phyloP scores from a whole-genome alignment of 92 coral and sea anemone genomes.

The Anthopleura xanthogrammica region DNA sequence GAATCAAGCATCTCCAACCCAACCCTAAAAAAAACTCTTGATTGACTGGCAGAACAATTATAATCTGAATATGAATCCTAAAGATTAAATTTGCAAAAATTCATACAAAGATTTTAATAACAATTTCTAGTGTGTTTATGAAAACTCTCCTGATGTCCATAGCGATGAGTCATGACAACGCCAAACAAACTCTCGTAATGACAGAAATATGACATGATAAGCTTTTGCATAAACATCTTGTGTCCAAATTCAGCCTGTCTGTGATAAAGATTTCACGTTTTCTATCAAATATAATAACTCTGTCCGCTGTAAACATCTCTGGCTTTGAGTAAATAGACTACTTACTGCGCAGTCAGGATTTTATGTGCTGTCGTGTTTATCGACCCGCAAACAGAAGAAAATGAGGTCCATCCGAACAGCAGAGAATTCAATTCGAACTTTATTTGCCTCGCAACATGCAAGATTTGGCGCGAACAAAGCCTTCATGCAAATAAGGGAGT shows the following conservation, averaged over 20 bases:
- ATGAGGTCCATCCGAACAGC: background rate
- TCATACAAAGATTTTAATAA: conserved; percentile 4
- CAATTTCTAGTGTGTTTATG: conserved; percentile 19
- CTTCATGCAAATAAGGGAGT: conserved; percentile 41
- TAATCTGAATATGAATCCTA: background rate
- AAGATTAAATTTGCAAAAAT: conserved; percentile 2
- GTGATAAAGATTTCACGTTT: conserved; percentile 24
- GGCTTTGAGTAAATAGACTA: background rate
- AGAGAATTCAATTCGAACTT: conserved; percentile 9
- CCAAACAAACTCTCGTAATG: conserved; percentile 34
- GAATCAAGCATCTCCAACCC: background rate
- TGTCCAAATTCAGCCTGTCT: conserved; percentile 21
- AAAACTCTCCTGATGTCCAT: conserved; percentile 20
- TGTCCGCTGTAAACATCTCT: conserved; percentile 4
- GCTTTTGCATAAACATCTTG: conserved; percentile 24
- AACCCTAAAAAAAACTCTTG: background rate
- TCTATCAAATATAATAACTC: background rate
- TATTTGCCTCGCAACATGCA: conserved; percentile 19
- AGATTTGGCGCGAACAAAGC: conserved; percentile 39
- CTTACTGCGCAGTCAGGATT: background rate
- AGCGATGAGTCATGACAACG: conserved; percentile 32
- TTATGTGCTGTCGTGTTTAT: background rate
- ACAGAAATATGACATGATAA: conserved; percentile 29
- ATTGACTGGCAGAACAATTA: background rate
- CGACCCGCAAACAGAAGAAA: conserved; percentile 12